These are phyloP conservation scores for Eurosta solidaginis DNA, from an alignment of 1,140 invertebrate genomes.

Conservation along the genomic window DNA sequence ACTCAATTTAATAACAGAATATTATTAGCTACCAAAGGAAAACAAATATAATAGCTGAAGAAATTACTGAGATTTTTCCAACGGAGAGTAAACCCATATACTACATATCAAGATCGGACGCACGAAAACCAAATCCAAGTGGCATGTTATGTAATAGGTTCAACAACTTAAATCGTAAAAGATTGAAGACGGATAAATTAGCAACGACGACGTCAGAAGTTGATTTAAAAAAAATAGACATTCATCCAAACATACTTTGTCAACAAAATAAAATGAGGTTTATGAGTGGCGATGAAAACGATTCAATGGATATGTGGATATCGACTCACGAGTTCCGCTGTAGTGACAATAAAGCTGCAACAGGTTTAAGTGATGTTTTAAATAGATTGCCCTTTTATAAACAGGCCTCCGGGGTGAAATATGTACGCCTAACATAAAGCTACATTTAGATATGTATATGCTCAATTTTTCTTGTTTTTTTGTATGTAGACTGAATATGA, in stretches of 20 bases:
- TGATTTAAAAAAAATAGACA: background rate
- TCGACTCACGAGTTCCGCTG: background rate
- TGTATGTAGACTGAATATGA: background rate
- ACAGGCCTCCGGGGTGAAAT: background rate
- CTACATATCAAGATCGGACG: background rate
- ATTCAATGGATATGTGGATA: background rate
- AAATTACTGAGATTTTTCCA: background rate
- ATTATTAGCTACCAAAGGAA: no score
- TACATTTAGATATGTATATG: background rate
- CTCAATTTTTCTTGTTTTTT: background rate
- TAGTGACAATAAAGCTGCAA: background rate
- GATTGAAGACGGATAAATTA: background rate
- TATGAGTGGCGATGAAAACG: background rate
- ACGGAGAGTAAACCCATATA: background rate
- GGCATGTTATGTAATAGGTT: background rate
- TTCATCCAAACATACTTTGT: background rate
- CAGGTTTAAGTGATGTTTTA: background rate
- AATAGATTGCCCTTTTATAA: background rate
- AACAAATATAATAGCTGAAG: background rate
- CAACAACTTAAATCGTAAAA: background rate
- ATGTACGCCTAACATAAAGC: background rate
- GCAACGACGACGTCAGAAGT: background rate
- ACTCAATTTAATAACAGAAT: no score
- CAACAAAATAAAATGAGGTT: background rate
- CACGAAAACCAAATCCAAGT: background rate